Evolutionary conservation across 2,888 invertebrate species (phyloP).

Genomic region (Herminia tarsipennalis): DNA sequence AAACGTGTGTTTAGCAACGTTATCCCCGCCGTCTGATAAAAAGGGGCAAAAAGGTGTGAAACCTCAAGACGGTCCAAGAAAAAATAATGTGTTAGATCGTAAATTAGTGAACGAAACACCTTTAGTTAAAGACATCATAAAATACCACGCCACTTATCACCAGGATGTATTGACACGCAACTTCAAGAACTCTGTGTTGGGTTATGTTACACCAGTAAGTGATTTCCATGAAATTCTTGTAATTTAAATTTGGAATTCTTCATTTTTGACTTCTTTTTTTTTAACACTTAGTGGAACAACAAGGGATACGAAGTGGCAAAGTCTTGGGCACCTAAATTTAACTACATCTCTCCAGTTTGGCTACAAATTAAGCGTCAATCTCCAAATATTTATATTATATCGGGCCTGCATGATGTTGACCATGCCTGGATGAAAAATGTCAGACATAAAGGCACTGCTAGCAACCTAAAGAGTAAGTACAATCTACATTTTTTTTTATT

Average conservation of each 20-base stretch:
- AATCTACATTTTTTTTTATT: not conserved
- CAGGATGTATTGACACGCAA: constrained; percentile 88
- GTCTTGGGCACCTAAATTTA: constrained; percentile 94
- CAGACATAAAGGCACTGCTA: constrained; percentile 83
- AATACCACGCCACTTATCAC: constrained; percentile 91
- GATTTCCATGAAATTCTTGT: constrained; percentile 2
- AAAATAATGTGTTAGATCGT: constrained; percentile 88
- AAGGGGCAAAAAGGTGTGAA: constrained; percentile 78
- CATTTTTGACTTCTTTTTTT: not conserved
- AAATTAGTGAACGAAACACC: constrained; percentile 89
- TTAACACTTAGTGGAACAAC: constrained; percentile 92
- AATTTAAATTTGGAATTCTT: not conserved
- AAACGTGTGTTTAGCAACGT: constrained; percentile 72
- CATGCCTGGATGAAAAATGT: constrained; percentile 93
- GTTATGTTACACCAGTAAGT: constrained; percentile 94
- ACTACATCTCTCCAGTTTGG: constrained; percentile 98
- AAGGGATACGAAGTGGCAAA: constrained; percentile 97
- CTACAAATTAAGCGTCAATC: constrained; percentile 91
- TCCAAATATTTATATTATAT: constrained; percentile 87
- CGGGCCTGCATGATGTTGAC: constrained; percentile 94
- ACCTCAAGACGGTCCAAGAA: constrained; percentile 85
- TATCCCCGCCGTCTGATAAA: constrained; percentile 79
- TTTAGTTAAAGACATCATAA: constrained; percentile 89
- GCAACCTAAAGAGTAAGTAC: constrained; percentile 86
- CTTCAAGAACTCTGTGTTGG: constrained; percentile 92